Base-by-base conservation (phyloP, 2,797 vertebrate genomes). In the Glyptemys insculpta region DNA sequence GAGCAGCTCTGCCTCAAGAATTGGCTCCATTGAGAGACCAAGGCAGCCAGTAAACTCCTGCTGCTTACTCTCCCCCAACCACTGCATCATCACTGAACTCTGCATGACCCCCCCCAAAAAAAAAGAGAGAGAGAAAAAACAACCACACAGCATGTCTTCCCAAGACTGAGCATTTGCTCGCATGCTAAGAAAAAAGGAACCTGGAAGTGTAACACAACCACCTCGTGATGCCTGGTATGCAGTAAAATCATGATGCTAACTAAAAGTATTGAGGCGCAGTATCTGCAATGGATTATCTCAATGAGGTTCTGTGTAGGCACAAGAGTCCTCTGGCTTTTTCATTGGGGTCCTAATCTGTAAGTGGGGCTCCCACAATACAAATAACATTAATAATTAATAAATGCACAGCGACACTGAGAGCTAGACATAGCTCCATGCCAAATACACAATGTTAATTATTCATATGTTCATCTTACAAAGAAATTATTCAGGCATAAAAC, bases 1-100 rank as follows among this genome's bases (percentile, higher is more conserved):
- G 50, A 68, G 44, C 81, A 87, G 49, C 0, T 68, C 34, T 1
- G 0, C 3, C 54, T 34, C 53, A 34, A 0, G 0, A n/a, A 47
- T 27, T 1, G 2, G 74, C 23, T 86, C 90, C 23, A 15, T 21
- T 29, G 31, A 53, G 76, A 14, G 57, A 5, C 34, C 5, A 1
- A 37, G 41, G 25, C n/a, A 81, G 19, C n/a, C 52, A 29, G 12
- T 0, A 4, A 6, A 0, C 53, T 31, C 21, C 85, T 65, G 85
- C 54, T 83, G 68, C 25, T 57, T 12, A 12, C 68, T 83, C 14
- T 27, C 8, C n/a, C 6, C 19, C 14, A 29, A 1, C 65, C 12
- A 68, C 79, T 50, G 44, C 0, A 0, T 0, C 52, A 68, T 37
- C 19, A 68, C 16, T 79, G 65, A 49, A 25, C 11, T 34, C 21